phyloP scores from a whole-genome alignment of 2,888 invertebrate genomes.

The Pediacus dermestoides region DNA sequence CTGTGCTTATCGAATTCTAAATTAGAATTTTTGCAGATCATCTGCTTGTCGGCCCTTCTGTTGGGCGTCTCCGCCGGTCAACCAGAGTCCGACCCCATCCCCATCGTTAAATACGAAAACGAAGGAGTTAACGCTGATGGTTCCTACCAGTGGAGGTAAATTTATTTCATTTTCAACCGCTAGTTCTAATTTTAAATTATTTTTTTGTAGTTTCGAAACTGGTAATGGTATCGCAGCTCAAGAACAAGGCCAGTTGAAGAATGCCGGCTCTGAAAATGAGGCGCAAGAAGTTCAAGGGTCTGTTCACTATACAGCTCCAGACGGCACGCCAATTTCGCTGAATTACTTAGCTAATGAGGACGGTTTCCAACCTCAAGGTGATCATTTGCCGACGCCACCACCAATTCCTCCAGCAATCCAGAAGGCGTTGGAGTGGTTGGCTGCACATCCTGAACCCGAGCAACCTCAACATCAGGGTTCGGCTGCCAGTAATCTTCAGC shows the following conservation, averaged over 20 bases:
- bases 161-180: too few species aligned
- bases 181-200: neutral
- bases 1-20: too few species aligned
- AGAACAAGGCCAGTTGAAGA: slow-evolving; percentile 54
- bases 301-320: slow-evolving; percentile 65
- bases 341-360: slow-evolving; percentile 68
- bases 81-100: slow-evolving; percentile 57
- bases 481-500: slow-evolving; percentile 9
- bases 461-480: slow-evolving; percentile 33
- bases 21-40: slow-evolving; percentile 15
- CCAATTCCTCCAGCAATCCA: slow-evolving; percentile 74
- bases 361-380: slow-evolving; percentile 67
- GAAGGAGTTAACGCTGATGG: slow-evolving; percentile 55
- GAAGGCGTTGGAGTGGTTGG: slow-evolving; percentile 62
- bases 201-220: slow-evolving; percentile 60
- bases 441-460: slow-evolving; percentile 49
- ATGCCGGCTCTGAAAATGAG: slow-evolving; percentile 46
- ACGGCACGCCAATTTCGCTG: slow-evolving; percentile 61
- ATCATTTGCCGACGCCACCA: slow-evolving; percentile 74
- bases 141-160: slow-evolving; percentile 58
- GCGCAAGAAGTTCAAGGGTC: slow-evolving; percentile 58
- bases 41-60: slow-evolving; percentile 14
- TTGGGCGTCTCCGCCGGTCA: slow-evolving; percentile 9
- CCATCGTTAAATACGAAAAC: slow-evolving; percentile 58
- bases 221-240: slow-evolving; percentile 69